Evolutionary conservation across 2,888 invertebrate genomes (phyloP), one percentile per base, ranked within the genome.

Genomic region (Druceiella hillmani): DNA sequence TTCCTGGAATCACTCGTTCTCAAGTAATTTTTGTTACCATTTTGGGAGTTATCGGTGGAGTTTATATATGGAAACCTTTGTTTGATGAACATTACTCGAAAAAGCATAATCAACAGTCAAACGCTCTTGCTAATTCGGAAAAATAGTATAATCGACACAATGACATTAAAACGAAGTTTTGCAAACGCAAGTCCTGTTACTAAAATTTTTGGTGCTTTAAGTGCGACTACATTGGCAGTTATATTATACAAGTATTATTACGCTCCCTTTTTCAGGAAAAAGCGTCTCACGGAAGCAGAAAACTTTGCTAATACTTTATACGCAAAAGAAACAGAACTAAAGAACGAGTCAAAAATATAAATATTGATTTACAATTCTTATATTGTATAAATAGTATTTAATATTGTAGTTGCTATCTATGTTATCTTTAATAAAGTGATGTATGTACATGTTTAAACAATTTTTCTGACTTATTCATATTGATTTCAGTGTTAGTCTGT

Each of bases 61-160:
- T 66, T 43, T 75, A 75, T 47, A 67, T 74, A 48, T 75, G 74
- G 75, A 65, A 59, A 51, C 75, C 75, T 2, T 26, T 68, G 4
- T 57, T 74, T 34, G 54, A 61, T 38, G 59, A 65, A 3, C 52
- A 53, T 44, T 61, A 52, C 44, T 54, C 54, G 9, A 52, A 48
- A 36, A 34, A 29, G 4, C 28, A 53, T 50, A 35, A 51, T 50
- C 33, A n/a, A n/a, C n/a, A n/a, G n/a, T n/a, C n/a, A n/a, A n/a
- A n/a, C n/a, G n/a, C n/a, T n/a, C n/a, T n/a, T n/a, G n/a, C n/a
- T n/a, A n/a, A n/a, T n/a, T n/a, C n/a, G n/a, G n/a, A n/a, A n/a
- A n/a, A n/a, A n/a, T n/a, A n/a, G n/a, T n/a, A n/a, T n/a, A n/a
- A n/a, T n/a, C n/a, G n/a, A n/a, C n/a, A n/a, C n/a, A n/a, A n/a